Conservation (phyloP, 1,140 invertebrate genomes). For the Panulirus ornatus region DNA sequence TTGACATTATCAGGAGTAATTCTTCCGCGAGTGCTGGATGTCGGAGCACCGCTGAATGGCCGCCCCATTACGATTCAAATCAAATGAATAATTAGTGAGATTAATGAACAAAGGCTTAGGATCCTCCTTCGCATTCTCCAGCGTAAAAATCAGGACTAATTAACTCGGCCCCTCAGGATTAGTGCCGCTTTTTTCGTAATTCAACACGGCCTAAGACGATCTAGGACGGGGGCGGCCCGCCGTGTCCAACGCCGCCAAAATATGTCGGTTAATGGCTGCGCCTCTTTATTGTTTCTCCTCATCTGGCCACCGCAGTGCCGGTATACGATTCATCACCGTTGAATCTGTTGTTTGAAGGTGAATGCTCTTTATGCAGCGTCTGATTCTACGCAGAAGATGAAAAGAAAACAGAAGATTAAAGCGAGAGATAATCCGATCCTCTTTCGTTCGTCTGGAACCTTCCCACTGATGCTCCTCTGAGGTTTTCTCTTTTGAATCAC, state of each 20-base stretch:
- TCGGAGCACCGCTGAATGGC: background rate
- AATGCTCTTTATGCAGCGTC: too few species aligned
- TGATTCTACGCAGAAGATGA: too few species aligned
- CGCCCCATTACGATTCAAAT: conserved; percentile 61
- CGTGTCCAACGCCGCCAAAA: background rate
- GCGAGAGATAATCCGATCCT: background rate
- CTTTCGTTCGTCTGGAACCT: background rate
- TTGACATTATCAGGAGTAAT: background rate
- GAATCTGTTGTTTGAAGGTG: too few species aligned
- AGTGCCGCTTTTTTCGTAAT: conserved; percentile 53
- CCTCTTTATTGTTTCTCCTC: background rate
- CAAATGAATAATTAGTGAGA: conserved; percentile 71
- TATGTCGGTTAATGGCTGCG: background rate
- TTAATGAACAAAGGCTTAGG: conserved; percentile 62
- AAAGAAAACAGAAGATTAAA: background rate
- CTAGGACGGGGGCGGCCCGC: background rate
- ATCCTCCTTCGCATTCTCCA: conserved; percentile 37
- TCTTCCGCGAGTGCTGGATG: background rate
- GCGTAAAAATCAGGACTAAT: conserved; percentile 68
- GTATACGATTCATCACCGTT: too few species aligned
- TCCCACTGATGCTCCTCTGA: background rate
- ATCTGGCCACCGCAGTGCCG: too few species aligned
- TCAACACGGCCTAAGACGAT: conserved; percentile 47
- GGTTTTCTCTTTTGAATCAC: background rate
- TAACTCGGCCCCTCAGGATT: conserved; percentile 57